Conservation (phyloP, 2,797 vertebrate genomes). For the Selene dorsalis region DNA sequence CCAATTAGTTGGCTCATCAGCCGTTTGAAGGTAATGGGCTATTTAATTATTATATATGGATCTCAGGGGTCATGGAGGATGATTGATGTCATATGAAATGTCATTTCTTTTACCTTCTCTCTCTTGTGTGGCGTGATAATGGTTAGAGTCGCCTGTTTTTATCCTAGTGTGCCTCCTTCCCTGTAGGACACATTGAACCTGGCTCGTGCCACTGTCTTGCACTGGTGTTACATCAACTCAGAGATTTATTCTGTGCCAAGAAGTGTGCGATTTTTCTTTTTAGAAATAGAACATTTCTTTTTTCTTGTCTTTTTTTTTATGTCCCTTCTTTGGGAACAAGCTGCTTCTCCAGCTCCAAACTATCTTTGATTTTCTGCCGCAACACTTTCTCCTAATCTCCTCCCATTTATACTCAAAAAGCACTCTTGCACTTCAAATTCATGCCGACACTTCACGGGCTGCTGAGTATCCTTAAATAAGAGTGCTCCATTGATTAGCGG, state of each 20-base stretch:
- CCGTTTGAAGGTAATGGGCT: conserved; percentile 25
- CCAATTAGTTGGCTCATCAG: neutral
- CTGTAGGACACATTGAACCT: conserved; percentile 2
- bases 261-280: conserved; percentile 36
- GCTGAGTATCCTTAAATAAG: conserved; percentile 5
- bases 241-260: conserved; percentile 26
- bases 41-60: conserved; percentile 36
- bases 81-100: neutral
- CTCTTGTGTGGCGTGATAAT: conserved; percentile 8
- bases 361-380: conserved; percentile 36
- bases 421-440: neutral
- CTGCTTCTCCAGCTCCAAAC: conserved; percentile 4
- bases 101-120: conserved; percentile 12
- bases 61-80: conserved; percentile 2
- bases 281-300: neutral
- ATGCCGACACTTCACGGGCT: neutral
- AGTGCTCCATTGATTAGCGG: neutral
- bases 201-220: conserved; percentile 43
- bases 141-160: neutral
- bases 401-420: conserved; percentile 10
- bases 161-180: neutral
- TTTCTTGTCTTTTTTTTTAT: conserved; percentile 1
- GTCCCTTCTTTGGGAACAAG: neutral
- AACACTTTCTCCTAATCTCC: conserved; percentile 25
- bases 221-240: conserved; percentile 62